Evolutionary conservation across 2,888 invertebrate species (phyloP), one percentile per base, ranked within the genome.

Genomic region (Pheosia tremula): DNA sequence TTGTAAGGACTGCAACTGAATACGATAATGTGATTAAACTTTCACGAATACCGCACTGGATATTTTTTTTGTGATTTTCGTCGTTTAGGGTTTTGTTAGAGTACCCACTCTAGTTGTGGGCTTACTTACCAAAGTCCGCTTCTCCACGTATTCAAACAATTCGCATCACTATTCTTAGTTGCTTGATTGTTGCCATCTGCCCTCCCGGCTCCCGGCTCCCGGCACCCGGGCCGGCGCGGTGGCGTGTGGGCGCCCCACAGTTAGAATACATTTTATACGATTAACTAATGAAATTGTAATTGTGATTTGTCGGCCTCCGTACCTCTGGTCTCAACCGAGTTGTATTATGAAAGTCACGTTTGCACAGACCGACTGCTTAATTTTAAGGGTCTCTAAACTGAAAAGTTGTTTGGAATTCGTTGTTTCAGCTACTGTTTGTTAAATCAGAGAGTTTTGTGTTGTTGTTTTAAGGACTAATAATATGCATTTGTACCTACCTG

Each of bases 201-300:
- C 57, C 45, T 37, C 55, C 36, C 53, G 11, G 50, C 43, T 49
- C 50, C 57, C 52, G 52, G 50, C 47, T 52, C 37, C 43, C 53
- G 53, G 49, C 61, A 57, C 56, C 59, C 9, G 11, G 13, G 7
- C 39, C 10, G 39, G 55, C 37, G 39, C 39, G 55, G 39, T 37
- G 38, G 53, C 37, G 39, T 55, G 55, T 55, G 53, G 38, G 53
- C 8, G 36, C 36, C 38, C 24, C 24, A 24, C 24, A 54, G 38
- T 54, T 54, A 11, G 62, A 58, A 67, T 62, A 63, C 58, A 63
- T 63, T 63, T 62, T 59, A 57, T 64, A 54, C 62, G 59, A 62
- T 63, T 68, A 66, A 56, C 64, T 78, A 78, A 78, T 78, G 72
- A 74, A 77, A 72, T 71, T 71, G 73, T 74, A 65, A 74, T 72